phyloP scores from a whole-genome alignment of 1,140 invertebrate genomes.

The Trachymyrmex cornetzi region DNA sequence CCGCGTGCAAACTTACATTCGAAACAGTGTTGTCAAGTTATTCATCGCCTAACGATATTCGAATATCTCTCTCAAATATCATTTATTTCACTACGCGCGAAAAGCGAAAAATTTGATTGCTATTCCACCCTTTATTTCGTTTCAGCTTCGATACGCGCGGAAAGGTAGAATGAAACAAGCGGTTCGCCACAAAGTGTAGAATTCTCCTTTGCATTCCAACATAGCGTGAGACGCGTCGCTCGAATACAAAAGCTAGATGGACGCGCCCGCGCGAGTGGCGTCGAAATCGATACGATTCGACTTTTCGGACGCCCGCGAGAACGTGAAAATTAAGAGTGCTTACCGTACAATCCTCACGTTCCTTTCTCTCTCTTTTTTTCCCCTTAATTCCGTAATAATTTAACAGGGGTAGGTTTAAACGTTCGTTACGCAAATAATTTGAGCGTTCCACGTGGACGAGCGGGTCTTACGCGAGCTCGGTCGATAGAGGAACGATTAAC shows the following conservation, averaged over 20 bases:
- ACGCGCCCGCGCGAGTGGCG: background rate
- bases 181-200: constrained; percentile 47
- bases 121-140: constrained; percentile 33
- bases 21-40: background rate
- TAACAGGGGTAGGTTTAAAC: background rate
- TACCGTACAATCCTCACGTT: background rate
- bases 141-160: background rate
- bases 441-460: background rate
- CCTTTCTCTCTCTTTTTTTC: background rate
- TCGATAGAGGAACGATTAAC: constrained; percentile 81
- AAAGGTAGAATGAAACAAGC: constrained; percentile 46
- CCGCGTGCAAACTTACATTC: background rate
- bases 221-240: constrained; percentile 23
- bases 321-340: constrained; percentile 63
- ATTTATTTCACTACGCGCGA: constrained; percentile 25
- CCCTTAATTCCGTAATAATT: constrained; percentile 16
- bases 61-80: constrained; percentile 7
- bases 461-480: constrained; percentile 32
- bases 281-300: constrained; percentile 48
- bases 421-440: constrained; percentile 32
- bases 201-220: constrained; percentile 64
- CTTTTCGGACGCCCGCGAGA: background rate
- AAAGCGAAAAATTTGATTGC: constrained; percentile 56
- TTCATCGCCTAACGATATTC: constrained; percentile 17
- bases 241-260: constrained; percentile 50